phyloP scores from a whole-genome alignment of 2,113 vertebrate species.

The Pangasianodon hypophthalmus region DNA sequence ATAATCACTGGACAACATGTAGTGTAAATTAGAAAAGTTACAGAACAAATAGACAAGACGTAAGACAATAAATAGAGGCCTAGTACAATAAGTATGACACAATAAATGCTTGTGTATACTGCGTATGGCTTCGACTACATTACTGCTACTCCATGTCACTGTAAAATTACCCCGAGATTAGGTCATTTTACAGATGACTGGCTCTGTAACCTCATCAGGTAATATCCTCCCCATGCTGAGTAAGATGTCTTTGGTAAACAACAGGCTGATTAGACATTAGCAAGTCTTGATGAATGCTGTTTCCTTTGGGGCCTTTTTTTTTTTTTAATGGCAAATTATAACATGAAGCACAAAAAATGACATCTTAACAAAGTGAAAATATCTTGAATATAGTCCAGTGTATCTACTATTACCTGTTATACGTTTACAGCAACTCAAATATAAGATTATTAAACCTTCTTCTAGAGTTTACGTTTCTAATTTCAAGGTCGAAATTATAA shows the following conservation, averaged over 20 bases:
- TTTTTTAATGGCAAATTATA: background rate
- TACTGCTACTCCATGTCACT: slow-evolving; percentile 17
- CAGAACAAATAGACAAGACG: background rate
- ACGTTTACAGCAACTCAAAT: background rate
- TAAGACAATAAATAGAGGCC: background rate
- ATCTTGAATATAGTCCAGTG: background rate
- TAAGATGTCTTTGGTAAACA: slow-evolving; percentile 40
- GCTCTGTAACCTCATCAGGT: slow-evolving; percentile 28
- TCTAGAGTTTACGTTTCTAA: background rate
- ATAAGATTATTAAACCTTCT: background rate
- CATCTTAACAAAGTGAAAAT: background rate
- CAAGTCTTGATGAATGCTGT: background rate
- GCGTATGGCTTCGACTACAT: background rate
- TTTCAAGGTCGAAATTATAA: background rate
- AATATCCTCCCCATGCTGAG: slow-evolving; percentile 29
- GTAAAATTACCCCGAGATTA: slow-evolving; percentile 45
- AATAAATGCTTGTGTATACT: no score
- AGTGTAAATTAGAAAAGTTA: background rate
- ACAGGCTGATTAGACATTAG: slow-evolving; percentile 3
- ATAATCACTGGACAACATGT: background rate
- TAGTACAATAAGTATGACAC: no score
- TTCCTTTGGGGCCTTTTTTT: slow-evolving; percentile 2
- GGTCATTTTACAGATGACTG: slow-evolving; percentile 34
- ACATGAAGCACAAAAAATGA: background rate
- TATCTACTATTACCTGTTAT: background rate